Conservation (phyloP, 2,797 vertebrate species). For the Pelochelys cantorii region DNA sequence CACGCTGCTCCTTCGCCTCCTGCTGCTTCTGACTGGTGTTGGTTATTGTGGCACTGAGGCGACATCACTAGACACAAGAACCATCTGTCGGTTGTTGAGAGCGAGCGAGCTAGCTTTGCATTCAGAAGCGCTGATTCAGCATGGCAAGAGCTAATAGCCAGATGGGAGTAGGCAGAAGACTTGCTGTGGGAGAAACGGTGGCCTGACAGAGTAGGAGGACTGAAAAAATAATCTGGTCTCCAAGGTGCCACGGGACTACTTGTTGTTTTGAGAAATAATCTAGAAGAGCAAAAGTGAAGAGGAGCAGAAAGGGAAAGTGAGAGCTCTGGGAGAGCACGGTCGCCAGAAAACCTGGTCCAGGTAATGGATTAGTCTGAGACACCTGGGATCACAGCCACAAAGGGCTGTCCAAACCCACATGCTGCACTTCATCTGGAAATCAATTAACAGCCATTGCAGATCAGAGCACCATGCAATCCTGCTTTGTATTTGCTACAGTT, state of each 20-base stretch:
- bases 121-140: background rate
- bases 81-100: background rate
- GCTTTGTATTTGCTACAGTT: background rate
- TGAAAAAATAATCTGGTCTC: background rate
- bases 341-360: background rate
- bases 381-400: too few species aligned
- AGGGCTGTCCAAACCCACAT: too few species aligned
- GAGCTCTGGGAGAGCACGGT: background rate
- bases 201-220: background rate
- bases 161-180: background rate
- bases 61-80: background rate
- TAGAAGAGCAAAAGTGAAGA: background rate
- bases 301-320: background rate
- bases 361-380: too few species aligned
- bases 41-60: background rate
- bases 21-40: background rate
- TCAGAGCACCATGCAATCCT: too few species aligned
- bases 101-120: background rate
- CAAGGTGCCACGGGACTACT: too few species aligned
- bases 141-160: background rate
- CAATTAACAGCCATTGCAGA: too few species aligned
- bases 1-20: background rate
- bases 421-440: too few species aligned
- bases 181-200: background rate
- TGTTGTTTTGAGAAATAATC: background rate